Evolutionary conservation across 2,888 invertebrate genomes (phyloP).

Genomic region (Eupithecia inturbata): DNA sequence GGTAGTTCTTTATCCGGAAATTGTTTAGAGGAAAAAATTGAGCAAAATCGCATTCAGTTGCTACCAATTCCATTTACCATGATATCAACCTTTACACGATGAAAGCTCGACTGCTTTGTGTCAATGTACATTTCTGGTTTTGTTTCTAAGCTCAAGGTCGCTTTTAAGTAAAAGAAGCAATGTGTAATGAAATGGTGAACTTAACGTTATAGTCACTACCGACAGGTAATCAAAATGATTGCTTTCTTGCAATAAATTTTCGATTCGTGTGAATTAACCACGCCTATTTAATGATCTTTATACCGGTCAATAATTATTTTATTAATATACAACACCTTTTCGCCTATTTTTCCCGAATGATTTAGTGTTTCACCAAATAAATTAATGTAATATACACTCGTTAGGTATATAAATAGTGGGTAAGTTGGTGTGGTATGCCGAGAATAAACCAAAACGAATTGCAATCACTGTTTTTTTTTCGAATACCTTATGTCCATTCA

Average conservation of each 20-base stretch:
- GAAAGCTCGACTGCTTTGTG: constrained; percentile 5
- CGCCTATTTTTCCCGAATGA: constrained; percentile 64
- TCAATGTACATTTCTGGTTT: constrained; percentile 9
- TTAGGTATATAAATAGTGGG: not conserved
- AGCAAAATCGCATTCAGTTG: constrained; percentile 48
- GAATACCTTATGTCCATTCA: too few species aligned
- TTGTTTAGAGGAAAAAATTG: constrained; percentile 64
- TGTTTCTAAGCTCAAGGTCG: not conserved
- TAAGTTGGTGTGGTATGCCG: too few species aligned
- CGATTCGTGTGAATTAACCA: constrained; percentile 73
- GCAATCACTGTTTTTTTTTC: too few species aligned
- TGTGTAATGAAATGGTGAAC: not conserved
- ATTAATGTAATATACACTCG: constrained; percentile 41
- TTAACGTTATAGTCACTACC: constrained; percentile 22
- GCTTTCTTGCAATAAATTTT: constrained; percentile 64
- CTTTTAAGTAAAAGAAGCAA: not conserved
- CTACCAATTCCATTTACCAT: constrained; percentile 51
- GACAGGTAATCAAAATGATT: constrained; percentile 9
- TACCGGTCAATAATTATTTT: constrained; percentile 74
- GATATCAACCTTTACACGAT: not conserved
- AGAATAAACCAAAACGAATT: too few species aligned
- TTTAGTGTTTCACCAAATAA: constrained; percentile 69
- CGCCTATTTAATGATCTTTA: constrained; percentile 68
- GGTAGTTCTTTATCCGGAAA: constrained; percentile 64
- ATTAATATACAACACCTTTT: constrained; percentile 76